Conservation (phyloP, 2,113 vertebrate species). For the Trematomus loennbergii region DNA sequence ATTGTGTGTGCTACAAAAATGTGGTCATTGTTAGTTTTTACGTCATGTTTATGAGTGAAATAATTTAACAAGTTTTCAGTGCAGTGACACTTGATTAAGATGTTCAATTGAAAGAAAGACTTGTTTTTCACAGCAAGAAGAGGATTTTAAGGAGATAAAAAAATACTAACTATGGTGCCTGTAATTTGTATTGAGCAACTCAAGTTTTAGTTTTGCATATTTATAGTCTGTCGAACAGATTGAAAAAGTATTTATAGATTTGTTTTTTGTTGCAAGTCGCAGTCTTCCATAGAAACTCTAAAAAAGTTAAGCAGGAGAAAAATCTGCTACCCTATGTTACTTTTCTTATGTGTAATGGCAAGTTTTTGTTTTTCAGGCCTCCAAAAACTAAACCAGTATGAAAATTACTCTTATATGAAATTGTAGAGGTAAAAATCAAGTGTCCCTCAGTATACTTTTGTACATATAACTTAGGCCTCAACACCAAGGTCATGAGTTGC, state of each 20-base stretch:
- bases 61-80: neutral
- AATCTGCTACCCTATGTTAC: too few relatives aligned
- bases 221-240: too few relatives aligned
- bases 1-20: neutral
- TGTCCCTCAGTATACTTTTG: neutral
- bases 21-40: conserved; percentile 1
- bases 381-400: too few relatives aligned
- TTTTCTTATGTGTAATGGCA: too few relatives aligned
- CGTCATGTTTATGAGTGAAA: neutral
- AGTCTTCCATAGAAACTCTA: too few relatives aligned
- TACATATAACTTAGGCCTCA: neutral
- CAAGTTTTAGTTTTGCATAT: too few relatives aligned
- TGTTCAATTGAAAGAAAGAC: neutral
- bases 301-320: too few relatives aligned
- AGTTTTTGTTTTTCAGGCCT: too few relatives aligned
- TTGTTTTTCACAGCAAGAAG: neutral
- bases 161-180: neutral
- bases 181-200: neutral
- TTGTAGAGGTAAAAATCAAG: neutral
- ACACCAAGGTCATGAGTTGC: neutral
- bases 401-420: too few relatives aligned
- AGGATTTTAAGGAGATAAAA: neutral
- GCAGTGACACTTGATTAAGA: neutral
- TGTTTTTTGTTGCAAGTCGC: too few relatives aligned
- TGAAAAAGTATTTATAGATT: too few relatives aligned